phyloP scores from a whole-genome alignment of 2,888 invertebrate genomes.

The Uropetala carovei region DNA sequence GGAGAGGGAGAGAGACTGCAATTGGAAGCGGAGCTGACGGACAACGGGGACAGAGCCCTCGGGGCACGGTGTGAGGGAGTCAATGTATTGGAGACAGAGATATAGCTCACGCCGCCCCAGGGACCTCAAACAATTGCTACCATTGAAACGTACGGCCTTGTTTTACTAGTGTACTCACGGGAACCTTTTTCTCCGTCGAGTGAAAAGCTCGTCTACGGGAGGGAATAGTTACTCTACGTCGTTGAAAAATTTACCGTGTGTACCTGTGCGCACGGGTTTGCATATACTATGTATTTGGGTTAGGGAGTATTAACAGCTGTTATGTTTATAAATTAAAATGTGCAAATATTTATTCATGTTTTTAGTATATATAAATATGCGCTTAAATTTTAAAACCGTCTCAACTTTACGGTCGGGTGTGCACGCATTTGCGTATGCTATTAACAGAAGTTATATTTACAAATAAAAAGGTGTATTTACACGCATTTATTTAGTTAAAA shows the following conservation, averaged over 20 bases:
- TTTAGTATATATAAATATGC: too few species aligned
- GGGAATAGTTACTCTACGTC: neutral
- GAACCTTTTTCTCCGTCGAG: constrained; percentile 16
- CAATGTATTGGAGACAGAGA: constrained; percentile 2
- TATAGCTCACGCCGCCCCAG: constrained; percentile 4
- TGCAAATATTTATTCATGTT: too few species aligned
- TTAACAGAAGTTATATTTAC: too few species aligned
- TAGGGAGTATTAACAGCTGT: neutral
- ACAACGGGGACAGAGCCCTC: constrained; percentile 19
- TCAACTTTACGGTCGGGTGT: too few species aligned
- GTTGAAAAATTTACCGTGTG: constrained; percentile 5
- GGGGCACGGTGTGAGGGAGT: constrained; percentile 4
- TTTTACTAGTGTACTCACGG: constrained; percentile 9
- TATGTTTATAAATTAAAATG: too few species aligned
- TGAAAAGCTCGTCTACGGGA: constrained; percentile 11
- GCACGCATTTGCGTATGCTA: too few species aligned
- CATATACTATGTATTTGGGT: neutral
- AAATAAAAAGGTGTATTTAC: too few species aligned
- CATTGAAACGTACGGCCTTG: constrained; percentile 29
- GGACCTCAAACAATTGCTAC: constrained; percentile 28
- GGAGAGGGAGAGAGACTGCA: neutral
- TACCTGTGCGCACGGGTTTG: neutral
- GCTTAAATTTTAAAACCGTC: too few species aligned
- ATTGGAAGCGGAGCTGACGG: constrained; percentile 1
- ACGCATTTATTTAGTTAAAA: too few species aligned